Base-by-base conservation (phyloP, 2,888 invertebrate genomes). In the Morpho achilles region DNA sequence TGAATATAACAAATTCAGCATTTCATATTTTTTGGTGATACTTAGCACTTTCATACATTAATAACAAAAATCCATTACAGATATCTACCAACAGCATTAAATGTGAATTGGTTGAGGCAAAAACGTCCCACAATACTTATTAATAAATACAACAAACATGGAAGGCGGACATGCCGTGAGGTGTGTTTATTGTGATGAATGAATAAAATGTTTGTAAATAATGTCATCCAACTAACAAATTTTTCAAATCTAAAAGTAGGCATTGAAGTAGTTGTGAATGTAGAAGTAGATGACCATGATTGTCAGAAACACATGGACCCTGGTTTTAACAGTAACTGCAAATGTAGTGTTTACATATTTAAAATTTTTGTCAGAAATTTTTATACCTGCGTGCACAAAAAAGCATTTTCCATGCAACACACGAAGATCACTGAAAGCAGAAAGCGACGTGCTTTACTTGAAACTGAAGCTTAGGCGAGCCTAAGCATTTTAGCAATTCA, bases 341-440 rank as follows among this genome's bases (percentile, higher is more conserved):
- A 39, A 8, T 39, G 7, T 52, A 45, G 43, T 23, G 8, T 7
- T 6, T 6, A 44, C 2, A 8, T 42, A 7, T 22, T 3, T 22
- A 9, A 16, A 5, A 50, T n/a, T 39, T 53, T 16, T 39, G 5
- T 22, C 7, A 40, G 40, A 47, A 48, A 7, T 51, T 8, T 52
- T 47, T 52, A 50, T 53, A 40, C 59, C 56, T 57, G 75, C 74
- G 81, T 79, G 78, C 79, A 32, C 73, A 64, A 64, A 63, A 66
- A 73, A 60, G 60, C 60, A 58, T 59, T 51, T 58, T 40, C 51
- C 66, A 69, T 69, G 64, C 68, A 65, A 62, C 63, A 71, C 61
- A 74, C 69, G 67, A 62, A 78, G 67, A 70, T 65, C 67, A 54
- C 68, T 64, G 60, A 82, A 85, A 85, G 84, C 71, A 76, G 69